phyloP scores from a whole-genome alignment of 2,888 invertebrate species.

The Ctenicera cuprea region DNA sequence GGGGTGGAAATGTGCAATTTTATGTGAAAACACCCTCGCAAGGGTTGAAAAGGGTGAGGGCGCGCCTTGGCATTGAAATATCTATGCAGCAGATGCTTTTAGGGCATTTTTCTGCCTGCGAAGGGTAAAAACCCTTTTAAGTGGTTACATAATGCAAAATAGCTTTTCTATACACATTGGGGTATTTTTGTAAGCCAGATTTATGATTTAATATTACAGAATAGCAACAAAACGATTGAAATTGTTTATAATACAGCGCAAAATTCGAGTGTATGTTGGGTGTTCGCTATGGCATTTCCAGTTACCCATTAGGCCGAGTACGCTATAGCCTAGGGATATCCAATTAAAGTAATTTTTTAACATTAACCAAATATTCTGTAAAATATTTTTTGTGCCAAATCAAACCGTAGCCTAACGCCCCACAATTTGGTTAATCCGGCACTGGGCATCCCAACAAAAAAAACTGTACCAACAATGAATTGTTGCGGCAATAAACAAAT shows the following conservation, averaged over 20 bases:
- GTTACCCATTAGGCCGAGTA: no score
- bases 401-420: no score
- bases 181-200: not conserved
- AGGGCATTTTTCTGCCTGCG: conserved; percentile 41
- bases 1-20: conserved; percentile 56
- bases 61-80: conserved; percentile 49
- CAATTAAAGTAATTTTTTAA: no score
- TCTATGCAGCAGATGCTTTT: conserved; percentile 51
- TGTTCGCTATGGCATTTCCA: no score
- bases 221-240: no score
- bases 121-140: conserved; percentile 48
- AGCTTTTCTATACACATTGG: conserved; percentile 15
- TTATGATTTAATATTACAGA: not conserved
- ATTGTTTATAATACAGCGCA: no score
- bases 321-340: no score
- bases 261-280: no score
- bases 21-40: conserved; percentile 47
- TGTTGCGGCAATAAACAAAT: conserved; percentile 32
- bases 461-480: conserved; percentile 4
- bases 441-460: no score
- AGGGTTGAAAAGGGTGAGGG: conserved; percentile 50
- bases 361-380: no score
- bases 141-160: conserved; percentile 45
- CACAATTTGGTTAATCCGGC: no score
- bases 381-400: no score